Evolutionary conservation across 2,113 vertebrate genomes (phyloP).

Genomic region (Nettapus auritus): DNA sequence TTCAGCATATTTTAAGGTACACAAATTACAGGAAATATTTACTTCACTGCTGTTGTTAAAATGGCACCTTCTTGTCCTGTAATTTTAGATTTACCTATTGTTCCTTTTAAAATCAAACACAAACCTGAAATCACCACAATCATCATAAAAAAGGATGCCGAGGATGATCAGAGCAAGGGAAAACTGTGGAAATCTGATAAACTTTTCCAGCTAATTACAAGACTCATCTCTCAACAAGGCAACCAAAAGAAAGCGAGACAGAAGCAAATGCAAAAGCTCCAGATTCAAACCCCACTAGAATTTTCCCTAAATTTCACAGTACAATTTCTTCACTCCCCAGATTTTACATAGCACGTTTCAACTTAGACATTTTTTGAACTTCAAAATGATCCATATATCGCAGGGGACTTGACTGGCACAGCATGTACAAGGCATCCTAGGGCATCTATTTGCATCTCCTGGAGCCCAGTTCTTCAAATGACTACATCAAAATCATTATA

Average conservation of each 20-base stretch:
- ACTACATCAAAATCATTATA: slow-evolving; percentile 15
- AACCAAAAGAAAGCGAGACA: slow-evolving; percentile 8
- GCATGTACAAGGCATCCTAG: not conserved
- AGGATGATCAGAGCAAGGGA: not conserved
- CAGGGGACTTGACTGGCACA: not conserved
- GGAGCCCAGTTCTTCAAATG: not conserved
- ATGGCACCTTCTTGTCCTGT: not conserved
- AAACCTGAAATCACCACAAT: not conserved
- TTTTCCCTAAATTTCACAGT: not conserved
- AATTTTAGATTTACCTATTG: not conserved
- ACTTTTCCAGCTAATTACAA: slow-evolving; percentile 18
- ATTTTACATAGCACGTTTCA: slow-evolving; percentile 17
- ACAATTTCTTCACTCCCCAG: not conserved
- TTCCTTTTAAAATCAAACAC: slow-evolving; percentile 13
- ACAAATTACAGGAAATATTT: not conserved
- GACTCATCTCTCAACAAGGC: not conserved
- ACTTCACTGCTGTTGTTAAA: not conserved
- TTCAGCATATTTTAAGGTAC: not conserved
- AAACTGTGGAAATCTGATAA: not conserved
- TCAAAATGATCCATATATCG: not conserved
- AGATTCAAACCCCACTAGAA: not conserved
- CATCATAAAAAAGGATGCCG: not conserved
- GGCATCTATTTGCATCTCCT: not conserved
- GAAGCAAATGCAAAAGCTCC: not conserved
- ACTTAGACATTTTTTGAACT: not conserved